Evolutionary conservation across 2,113 vertebrate genomes (phyloP).

Genomic region (Scytalopus superciliaris): DNA sequence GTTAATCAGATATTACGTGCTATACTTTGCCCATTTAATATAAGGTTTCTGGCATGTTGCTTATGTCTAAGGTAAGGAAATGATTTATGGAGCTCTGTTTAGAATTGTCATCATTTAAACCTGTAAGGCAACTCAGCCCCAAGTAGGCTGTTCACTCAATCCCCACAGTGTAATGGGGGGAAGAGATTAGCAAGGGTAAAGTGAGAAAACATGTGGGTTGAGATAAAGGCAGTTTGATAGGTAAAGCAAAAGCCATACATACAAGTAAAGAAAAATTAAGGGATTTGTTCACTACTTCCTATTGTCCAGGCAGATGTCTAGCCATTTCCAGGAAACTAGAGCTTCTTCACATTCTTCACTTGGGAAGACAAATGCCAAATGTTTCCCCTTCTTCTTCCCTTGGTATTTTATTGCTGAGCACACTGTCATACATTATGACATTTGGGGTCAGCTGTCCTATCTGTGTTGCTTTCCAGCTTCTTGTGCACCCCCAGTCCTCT

Average conservation of each 20-base stretch:
- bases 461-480: not conserved
- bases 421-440: rapidly evolving
- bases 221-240: not conserved
- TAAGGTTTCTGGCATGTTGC: not conserved
- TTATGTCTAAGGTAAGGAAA: not conserved
- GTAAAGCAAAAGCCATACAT: not conserved
- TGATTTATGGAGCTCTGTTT: not conserved
- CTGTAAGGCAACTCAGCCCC: not conserved
- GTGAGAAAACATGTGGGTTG: not conserved
- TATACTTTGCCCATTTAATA: not conserved
- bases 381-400: not conserved
- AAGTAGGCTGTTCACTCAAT: not conserved
- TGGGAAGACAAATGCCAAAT: not conserved
- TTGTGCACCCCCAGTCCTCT: too few species aligned
- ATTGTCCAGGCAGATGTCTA: not conserved
- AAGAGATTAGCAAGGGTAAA: not conserved
- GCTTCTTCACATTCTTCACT: not conserved
- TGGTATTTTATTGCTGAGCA: not conserved
- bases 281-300: not conserved
- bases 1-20: not conserved
- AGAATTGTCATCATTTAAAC: rapidly evolving
- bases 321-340: not conserved
- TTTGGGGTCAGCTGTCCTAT: not conserved
- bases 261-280: not conserved
- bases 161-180: rapidly evolving